Conservation (phyloP, 2,888 invertebrate genomes). For the Tetranychus truncatus region DNA sequence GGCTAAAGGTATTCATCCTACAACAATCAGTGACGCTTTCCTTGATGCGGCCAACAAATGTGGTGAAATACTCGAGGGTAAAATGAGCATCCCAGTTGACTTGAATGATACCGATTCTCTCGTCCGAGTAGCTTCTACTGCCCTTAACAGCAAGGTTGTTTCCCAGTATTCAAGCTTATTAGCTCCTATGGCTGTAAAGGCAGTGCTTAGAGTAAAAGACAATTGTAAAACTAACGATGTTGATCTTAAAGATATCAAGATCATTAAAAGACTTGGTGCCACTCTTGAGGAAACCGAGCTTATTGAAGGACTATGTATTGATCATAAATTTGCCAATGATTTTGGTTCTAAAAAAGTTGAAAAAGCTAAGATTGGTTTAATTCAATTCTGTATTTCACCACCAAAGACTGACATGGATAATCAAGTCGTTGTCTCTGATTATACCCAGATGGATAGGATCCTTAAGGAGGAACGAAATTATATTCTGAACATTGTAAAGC, state of each 20-base stretch:
- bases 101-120: conserved; percentile 67
- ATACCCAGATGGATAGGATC: conserved; percentile 98
- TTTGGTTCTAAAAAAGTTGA: conserved; percentile 84
- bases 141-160: conserved; percentile 92
- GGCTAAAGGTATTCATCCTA: conserved; percentile 78
- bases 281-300: conserved; percentile 93
- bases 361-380: conserved; percentile 93
- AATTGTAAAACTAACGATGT: conserved; percentile 42
- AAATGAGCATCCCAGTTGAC: conserved; percentile 68
- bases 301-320: conserved; percentile 83
- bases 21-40: conserved; percentile 89
- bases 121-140: conserved; percentile 86
- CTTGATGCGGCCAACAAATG: conserved; percentile 56
- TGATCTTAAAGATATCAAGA: conserved; percentile 78
- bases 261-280: conserved; percentile 73
- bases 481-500: conserved; percentile 92
- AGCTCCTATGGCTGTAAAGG: conserved; percentile 92
- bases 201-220: conserved; percentile 67
- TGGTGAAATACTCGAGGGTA: conserved; percentile 46
- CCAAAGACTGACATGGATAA: conserved; percentile 99
- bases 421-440: conserved; percentile 79
- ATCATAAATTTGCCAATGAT: conserved; percentile 65
- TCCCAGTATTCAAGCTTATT: conserved; percentile 88
- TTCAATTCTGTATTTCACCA: conserved; percentile 97
- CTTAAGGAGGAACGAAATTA: conserved; percentile 91